A percentile compares a stretch with the other conserved stretches of the same genome.
phyloP scores from a whole-genome alignment of 1,140 invertebrate genomes.

The Papilio glaucus region DNA sequence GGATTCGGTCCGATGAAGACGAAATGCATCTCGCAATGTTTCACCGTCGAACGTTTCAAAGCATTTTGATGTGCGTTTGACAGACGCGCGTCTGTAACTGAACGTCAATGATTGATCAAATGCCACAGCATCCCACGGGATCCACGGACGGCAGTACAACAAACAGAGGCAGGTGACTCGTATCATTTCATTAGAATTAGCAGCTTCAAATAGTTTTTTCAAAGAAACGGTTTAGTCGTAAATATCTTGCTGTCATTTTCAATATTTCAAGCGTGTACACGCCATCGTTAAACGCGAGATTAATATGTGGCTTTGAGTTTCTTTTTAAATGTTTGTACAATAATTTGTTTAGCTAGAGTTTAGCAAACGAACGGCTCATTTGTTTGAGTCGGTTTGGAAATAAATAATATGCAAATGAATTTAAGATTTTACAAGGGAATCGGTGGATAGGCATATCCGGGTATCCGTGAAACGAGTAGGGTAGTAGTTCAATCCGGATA shows the following conservation, averaged over 20 bases:
- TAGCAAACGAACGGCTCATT: background rate
- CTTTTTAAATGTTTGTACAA: background rate
- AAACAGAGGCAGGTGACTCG: slow-evolving; percentile 22
- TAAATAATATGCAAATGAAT: too few relatives aligned
- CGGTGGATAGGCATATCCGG: too few relatives aligned
- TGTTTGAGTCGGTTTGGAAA: background rate
- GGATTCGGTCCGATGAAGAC: background rate
- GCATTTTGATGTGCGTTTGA: background rate
- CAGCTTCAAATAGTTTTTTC: slow-evolving; percentile 28
- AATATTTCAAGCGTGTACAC: slow-evolving; percentile 19
- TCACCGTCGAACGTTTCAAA: slow-evolving; percentile 10
- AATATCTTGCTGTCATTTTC: slow-evolving; percentile 11
- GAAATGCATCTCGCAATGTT: background rate
- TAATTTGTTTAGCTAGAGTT: background rate
- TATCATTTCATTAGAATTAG: slow-evolving; percentile 20
- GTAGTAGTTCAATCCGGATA: too few relatives aligned
- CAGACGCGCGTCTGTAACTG: background rate
- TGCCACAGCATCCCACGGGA: background rate
- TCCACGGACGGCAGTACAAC: background rate
- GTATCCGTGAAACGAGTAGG: too few relatives aligned
- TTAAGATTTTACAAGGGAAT: too few relatives aligned
- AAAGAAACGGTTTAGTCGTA: background rate
- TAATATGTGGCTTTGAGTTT: slow-evolving; percentile 18
- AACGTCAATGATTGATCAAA: background rate
- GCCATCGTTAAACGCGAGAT: slow-evolving; percentile 26